Evolutionary conservation across 2,797 vertebrate species (phyloP).

Genomic region (Acomys russatus): DNA sequence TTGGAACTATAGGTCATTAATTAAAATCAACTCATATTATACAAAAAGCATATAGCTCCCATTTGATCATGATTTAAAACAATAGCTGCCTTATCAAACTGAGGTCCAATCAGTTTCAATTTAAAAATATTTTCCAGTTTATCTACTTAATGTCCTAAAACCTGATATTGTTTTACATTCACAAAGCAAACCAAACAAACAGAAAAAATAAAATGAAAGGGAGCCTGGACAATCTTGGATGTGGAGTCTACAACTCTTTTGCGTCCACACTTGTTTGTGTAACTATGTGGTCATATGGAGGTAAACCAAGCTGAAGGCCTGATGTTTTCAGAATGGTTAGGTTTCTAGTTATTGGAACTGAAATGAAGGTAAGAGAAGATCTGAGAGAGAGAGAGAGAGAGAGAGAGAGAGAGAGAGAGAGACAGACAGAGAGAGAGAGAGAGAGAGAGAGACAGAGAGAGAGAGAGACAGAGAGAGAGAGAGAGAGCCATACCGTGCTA

Average conservation of each 20-base stretch:
- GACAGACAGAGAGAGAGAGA: not conserved
- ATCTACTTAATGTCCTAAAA: conserved; percentile 41
- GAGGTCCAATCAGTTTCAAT: conserved; percentile 40
- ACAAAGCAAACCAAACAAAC: conserved; percentile 1
- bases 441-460: not conserved
- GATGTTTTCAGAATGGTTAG: not conserved
- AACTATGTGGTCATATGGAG: not conserved
- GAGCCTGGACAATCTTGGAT: not conserved
- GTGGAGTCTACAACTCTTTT: not conserved
- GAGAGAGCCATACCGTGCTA: no score
- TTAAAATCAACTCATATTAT: conserved; percentile 59
- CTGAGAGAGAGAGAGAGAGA: not conserved
- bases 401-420: not conserved
- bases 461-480: not conserved
- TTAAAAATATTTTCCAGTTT: conserved; percentile 5
- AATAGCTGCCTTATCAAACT: conserved; percentile 47
- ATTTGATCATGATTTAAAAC: conserved; percentile 59
- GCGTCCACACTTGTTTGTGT: not conserved
- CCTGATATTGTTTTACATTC: conserved; percentile 34
- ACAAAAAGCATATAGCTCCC: conserved; percentile 31
- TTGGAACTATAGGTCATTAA: conserved; percentile 47
- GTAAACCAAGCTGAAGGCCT: not conserved
- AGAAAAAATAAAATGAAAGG: not conserved
- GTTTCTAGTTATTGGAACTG: not conserved
- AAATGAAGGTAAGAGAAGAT: not conserved